Base-by-base conservation (phyloP, 2,888 invertebrate genomes). In the Salpingus planirostris region DNA sequence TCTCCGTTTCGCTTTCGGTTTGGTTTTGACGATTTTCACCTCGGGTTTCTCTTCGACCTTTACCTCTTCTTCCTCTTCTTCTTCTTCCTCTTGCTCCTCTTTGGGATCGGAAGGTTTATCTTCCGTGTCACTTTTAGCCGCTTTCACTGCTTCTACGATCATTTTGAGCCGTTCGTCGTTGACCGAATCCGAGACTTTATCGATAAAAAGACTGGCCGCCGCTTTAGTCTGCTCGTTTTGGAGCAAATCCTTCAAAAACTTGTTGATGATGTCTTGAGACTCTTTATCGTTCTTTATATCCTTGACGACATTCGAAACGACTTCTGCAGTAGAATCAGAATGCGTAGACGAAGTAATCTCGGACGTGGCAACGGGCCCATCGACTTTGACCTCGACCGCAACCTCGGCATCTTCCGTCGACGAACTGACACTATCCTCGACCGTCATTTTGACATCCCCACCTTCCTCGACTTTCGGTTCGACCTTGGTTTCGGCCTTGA, bases 121-220 rank as follows among this genome's bases (percentile, higher is more conserved):
- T 47, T 62, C 66, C 12, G 67, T 67, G 43, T 66, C 66, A 18
- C 11, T 23, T n/a, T 26, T 18, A 11, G 24, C 21, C 6, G 26
- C n/a, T 21, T 34, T 34, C 1, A 38, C 33, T 7, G 33, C 35
- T 10, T 38, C 29, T 2, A 38, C 34, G 3, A 38, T 27, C 22
- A 23, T 26, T 24, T 38, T 38, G 8, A 38, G 15, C 25, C 29
- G 31, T 2, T 35, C 38, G 15, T 38, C 38, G 22, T 34, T 24
- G n/a, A 38, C 24, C 11, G 29, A 29, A 29, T 23, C 30, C n/a
- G 38, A 38, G 5, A 38, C 38, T 14, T 34, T 38, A 15, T 34
- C 34, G 15, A 38, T 38, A 18, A 38, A 34, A 11, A 29, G 11
- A 13, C 34, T 33, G 1, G 34, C 38, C 6, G 31, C 38, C 1